phyloP scores from a whole-genome alignment of 2,888 invertebrate species.

The Thereva nobilitata region DNA sequence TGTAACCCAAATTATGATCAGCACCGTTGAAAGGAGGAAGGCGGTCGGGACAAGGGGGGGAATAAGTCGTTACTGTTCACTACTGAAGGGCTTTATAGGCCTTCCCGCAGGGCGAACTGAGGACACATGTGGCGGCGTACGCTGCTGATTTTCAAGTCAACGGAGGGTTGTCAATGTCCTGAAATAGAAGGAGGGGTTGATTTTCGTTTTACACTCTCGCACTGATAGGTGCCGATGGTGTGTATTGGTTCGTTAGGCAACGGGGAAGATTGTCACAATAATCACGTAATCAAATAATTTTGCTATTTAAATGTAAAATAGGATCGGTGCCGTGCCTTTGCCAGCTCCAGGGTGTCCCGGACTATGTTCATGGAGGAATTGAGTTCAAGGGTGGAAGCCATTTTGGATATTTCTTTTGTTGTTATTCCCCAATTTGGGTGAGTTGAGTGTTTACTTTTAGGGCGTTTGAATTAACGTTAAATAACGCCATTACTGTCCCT shows the following conservation, averaged over 20 bases:
- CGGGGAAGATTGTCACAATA: conserved; percentile 31
- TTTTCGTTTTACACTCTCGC: conserved; percentile 1
- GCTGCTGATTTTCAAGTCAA: too few relatives aligned
- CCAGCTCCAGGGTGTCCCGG: neutral
- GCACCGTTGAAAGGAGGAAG: conserved; percentile 11
- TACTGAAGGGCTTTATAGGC: too few relatives aligned
- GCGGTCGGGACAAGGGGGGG: neutral
- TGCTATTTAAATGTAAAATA: conserved; percentile 41
- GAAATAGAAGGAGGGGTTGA: neutral
- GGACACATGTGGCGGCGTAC: too few relatives aligned
- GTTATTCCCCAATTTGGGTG: conserved; percentile 29
- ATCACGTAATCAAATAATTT: conserved; percentile 42
- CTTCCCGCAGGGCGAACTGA: too few relatives aligned
- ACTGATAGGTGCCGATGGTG: neutral
- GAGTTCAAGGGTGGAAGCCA: conserved; percentile 39
- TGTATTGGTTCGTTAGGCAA: conserved; percentile 30
- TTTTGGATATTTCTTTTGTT: conserved; percentile 38
- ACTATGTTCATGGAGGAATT: neutral
- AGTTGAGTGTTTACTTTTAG: conserved; percentile 33
- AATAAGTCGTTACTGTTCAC: too few relatives aligned
- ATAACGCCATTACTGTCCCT: conserved; percentile 14
- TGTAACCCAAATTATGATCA: conserved; percentile 33
- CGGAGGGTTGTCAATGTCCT: too few relatives aligned
- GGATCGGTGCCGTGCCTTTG: conserved; percentile 3
- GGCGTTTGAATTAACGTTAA: conserved; percentile 27